These are phyloP conservation scores for Hafferia zeledoni DNA, from an alignment of 2,797 vertebrate species.

Conservation along the genomic window DNA sequence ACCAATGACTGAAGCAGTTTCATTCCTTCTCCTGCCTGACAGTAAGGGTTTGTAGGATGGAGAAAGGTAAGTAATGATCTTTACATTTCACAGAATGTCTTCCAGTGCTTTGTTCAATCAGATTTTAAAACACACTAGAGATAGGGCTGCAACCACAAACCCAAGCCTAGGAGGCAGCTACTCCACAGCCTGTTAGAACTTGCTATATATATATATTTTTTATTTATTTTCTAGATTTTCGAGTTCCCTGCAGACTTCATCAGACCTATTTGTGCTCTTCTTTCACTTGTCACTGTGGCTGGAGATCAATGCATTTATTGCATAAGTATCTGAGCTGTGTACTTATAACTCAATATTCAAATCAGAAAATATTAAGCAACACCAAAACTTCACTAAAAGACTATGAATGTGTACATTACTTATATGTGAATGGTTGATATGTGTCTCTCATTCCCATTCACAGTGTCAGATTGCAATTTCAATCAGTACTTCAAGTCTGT, in stretches of 20 bases:
- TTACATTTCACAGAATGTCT: background rate
- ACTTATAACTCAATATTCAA: background rate
- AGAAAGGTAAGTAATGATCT: background rate
- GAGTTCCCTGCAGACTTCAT: background rate
- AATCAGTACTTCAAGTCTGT: background rate
- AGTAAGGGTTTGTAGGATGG: background rate
- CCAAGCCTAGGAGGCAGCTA: background rate
- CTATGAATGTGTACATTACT: slow-evolving; percentile 7
- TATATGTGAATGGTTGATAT: background rate
- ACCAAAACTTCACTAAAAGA: slow-evolving; percentile 37
- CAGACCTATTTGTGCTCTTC: background rate
- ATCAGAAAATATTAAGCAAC: background rate
- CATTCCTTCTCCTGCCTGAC: background rate
- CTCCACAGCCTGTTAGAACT: background rate
- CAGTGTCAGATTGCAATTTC: background rate
- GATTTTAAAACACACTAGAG: background rate
- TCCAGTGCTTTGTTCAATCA: slow-evolving; percentile 28
- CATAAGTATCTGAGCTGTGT: background rate
- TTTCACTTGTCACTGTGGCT: background rate
- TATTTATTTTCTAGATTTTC: background rate
- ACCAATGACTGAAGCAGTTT: background rate
- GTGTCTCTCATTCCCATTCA: background rate
- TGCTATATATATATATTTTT: background rate
- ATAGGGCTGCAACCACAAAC: background rate
- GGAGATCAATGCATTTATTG: background rate